Evolutionary conservation across 2,113 vertebrate species (phyloP).

Genomic region (Camelus bactrianus): DNA sequence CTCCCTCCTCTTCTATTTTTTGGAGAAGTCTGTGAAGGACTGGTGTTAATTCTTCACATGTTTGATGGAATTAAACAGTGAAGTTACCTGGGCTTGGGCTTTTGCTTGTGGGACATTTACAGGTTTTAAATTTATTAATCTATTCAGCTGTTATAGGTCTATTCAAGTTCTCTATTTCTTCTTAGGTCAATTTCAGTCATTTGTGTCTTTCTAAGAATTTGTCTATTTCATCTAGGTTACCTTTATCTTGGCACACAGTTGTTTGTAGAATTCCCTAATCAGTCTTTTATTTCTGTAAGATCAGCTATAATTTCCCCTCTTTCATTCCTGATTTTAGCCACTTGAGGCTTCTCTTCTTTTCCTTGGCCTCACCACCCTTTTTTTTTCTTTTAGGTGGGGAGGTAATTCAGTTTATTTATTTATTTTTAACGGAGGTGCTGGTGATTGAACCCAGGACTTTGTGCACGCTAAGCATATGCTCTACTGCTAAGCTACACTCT

Average conservation of each 20-base stretch:
- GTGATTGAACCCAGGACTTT: too few species aligned
- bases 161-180: neutral
- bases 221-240: neutral
- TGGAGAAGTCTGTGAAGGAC: neutral
- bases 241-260: neutral
- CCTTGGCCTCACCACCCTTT: neutral
- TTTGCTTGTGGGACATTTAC: neutral
- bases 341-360: neutral
- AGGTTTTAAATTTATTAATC: neutral
- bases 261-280: neutral
- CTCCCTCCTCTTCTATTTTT: neutral
- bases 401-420: too few species aligned
- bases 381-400: too few species aligned
- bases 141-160: neutral
- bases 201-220: neutral
- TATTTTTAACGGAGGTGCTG: too few species aligned
- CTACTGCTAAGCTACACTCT: too few species aligned
- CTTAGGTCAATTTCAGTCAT: neutral
- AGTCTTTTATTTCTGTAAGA: neutral
- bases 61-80: neutral
- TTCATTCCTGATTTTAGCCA: neutral
- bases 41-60: neutral
- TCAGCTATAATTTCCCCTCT: neutral
- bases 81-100: neutral
- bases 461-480: too few species aligned